A percentile compares a stretch with the other conserved stretches of the same genome.
Evolutionary conservation across 2,797 vertebrate species (phyloP).

Genomic region (Arrhamphus sclerolepis): DNA sequence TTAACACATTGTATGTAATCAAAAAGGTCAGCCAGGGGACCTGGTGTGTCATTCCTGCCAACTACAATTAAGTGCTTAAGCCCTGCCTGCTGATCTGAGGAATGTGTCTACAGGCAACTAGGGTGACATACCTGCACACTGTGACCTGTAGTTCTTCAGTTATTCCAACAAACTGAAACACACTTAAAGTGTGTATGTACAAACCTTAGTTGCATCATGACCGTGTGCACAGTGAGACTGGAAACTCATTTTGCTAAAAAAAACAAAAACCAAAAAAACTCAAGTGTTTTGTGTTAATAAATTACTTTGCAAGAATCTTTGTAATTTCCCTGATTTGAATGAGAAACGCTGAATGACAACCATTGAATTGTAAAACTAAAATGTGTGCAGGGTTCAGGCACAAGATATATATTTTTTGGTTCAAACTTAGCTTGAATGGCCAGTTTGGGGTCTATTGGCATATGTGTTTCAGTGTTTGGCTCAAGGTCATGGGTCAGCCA

Average conservation of each 20-base stretch:
- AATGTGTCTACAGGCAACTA: conserved; percentile 74
- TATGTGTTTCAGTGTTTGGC: conserved; percentile 8
- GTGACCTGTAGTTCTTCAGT: conserved; percentile 69
- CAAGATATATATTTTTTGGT: not conserved
- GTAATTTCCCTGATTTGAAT: conserved; percentile 51
- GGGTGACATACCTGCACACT: conserved; percentile 74
- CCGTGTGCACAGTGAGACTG: conserved; percentile 74
- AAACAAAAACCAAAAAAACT: no score
- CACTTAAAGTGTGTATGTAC: conserved; percentile 64
- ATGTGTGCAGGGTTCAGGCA: not conserved
- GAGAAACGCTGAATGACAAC: conserved; percentile 13
- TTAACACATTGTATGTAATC: conserved; percentile 61
- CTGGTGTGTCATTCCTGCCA: conserved; percentile 65
- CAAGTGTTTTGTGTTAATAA: conserved; percentile 86
- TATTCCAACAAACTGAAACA: conserved; percentile 65
- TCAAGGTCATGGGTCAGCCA: conserved; percentile 2
- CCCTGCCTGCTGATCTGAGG: conserved; percentile 70
- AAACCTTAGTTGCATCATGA: conserved; percentile 63
- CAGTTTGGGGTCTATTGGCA: not conserved
- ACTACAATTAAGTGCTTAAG: conserved; percentile 74
- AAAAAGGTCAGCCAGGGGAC: conserved; percentile 65
- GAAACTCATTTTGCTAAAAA: conserved; percentile 81
- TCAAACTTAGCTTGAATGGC: not conserved
- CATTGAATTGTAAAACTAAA: conserved; percentile 1
- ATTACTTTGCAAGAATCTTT: conserved; percentile 81